phyloP scores from a whole-genome alignment of 1,140 invertebrate genomes.

The Temnothorax curvispinosus region DNA sequence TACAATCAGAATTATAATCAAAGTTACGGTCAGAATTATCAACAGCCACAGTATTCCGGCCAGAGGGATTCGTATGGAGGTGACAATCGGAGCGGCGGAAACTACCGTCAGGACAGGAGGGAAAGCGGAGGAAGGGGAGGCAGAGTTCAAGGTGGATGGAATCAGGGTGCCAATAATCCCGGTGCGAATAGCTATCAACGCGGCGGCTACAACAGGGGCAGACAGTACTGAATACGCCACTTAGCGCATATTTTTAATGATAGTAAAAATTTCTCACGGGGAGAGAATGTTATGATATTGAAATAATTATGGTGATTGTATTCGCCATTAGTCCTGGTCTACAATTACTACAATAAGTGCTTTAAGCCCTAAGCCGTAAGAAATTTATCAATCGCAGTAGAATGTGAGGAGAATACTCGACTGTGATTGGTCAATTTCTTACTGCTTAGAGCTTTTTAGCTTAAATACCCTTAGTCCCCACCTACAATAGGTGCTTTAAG shows the following conservation, averaged over 20 bases:
- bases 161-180: slow-evolving; percentile 75
- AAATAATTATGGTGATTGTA: slow-evolving; percentile 7
- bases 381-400: no score
- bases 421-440: no score
- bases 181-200: slow-evolving; percentile 70
- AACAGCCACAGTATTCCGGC: slow-evolving; percentile 40
- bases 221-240: slow-evolving; percentile 61
- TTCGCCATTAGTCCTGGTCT: neutral
- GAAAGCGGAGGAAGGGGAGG: slow-evolving; percentile 59
- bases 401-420: no score
- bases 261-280: neutral
- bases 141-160: slow-evolving; percentile 83
- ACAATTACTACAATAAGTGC: no score
- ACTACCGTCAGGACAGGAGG: slow-evolving; percentile 41
- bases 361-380: no score
- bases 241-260: neutral
- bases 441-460: no score
- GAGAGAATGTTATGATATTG: slow-evolving; percentile 15
- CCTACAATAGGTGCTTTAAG: no score
- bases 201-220: slow-evolving; percentile 71
- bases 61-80: slow-evolving; percentile 43
- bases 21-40: neutral
- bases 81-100: slow-evolving; percentile 41
- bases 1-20: slow-evolving; percentile 5
- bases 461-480: no score